Conservation (phyloP, 2,113 vertebrate species). For the Heliornis fulica region DNA sequence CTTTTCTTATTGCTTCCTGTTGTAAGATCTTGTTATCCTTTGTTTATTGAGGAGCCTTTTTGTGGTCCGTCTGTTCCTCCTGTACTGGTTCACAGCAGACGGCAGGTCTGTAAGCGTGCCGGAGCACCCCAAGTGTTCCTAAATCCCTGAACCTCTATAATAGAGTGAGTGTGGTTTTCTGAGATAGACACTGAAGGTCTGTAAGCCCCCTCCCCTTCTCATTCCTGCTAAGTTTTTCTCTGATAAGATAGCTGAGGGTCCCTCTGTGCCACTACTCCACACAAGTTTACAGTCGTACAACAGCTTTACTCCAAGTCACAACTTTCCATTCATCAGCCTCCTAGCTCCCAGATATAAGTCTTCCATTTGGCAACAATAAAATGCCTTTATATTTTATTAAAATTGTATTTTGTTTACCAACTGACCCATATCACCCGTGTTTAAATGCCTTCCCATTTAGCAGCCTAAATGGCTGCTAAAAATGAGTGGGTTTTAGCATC, state of each 20-base stretch:
- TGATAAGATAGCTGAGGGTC: not conserved
- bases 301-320: not conserved
- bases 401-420: not conserved
- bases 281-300: not conserved
- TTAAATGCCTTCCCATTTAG: not conserved
- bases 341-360: not conserved
- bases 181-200: not conserved
- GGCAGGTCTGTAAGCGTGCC: not conserved
- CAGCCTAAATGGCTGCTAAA: not conserved
- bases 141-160: not conserved
- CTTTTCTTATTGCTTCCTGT: not conserved
- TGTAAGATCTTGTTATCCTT: not conserved
- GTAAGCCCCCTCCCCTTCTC: not conserved
- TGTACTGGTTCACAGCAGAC: not conserved
- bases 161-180: not conserved
- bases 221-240: not conserved
- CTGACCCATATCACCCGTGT: not conserved
- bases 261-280: not conserved
- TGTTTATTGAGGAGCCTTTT: slow-evolving; percentile 11
- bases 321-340: not conserved
- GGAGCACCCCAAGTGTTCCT: not conserved
- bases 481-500: not conserved
- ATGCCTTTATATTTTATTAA: not conserved
- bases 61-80: not conserved
- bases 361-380: not conserved